phyloP scores from a whole-genome alignment of 2,113 vertebrate species.

The Apteryx mantelli region DNA sequence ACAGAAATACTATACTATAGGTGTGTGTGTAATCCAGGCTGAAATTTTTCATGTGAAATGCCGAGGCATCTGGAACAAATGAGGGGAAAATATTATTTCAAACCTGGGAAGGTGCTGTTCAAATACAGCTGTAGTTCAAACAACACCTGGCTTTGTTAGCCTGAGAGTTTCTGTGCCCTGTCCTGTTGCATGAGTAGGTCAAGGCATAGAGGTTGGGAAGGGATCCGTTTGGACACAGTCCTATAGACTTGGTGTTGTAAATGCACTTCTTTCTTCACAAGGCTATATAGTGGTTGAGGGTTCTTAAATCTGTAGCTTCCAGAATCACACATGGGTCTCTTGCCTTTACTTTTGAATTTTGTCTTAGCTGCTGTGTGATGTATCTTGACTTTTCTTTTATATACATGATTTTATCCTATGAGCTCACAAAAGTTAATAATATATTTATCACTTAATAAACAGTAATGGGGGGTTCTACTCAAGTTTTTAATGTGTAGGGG shows the following conservation, averaged over 20 bases:
- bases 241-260: background rate
- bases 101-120: background rate
- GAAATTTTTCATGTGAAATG: background rate
- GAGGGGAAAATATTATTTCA: background rate
- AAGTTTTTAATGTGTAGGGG: background rate
- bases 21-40: background rate
- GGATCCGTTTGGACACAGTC: background rate
- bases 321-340: background rate
- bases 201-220: background rate
- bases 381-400: background rate
- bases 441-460: background rate
- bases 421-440: background rate
- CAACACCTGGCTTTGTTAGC: background rate
- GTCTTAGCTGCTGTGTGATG: background rate
- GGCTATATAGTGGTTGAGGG: background rate
- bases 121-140: background rate
- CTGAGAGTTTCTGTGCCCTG: background rate
- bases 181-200: fast-evolving
- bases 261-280: background rate
- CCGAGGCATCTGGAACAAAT: background rate
- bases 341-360: background rate
- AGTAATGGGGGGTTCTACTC: background rate
- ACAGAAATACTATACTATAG: background rate
- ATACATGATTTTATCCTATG: background rate
- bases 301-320: background rate